Evolutionary conservation across 2,888 invertebrate genomes (phyloP).

Genomic region (Leucoptera coffeella): DNA sequence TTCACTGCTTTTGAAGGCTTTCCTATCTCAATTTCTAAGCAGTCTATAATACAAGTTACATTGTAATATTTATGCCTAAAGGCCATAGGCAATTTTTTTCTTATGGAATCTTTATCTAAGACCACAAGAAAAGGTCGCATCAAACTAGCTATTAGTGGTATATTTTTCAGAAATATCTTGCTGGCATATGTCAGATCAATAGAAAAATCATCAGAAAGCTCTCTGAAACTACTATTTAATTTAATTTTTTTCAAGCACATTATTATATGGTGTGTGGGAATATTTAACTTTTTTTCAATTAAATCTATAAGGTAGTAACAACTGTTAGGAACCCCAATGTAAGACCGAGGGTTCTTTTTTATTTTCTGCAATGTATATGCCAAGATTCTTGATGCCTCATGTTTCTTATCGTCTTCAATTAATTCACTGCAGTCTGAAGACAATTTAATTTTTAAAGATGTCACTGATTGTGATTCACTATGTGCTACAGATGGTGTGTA

Average conservation of each 20-base stretch:
- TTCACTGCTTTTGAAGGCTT: slow-evolving; percentile 3
- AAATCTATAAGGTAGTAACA: slow-evolving; percentile 3
- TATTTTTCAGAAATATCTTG: slow-evolving; percentile 1
- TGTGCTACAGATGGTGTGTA: neutral
- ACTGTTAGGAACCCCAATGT: slow-evolving; percentile 5
- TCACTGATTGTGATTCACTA: slow-evolving; percentile 1
- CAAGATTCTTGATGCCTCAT: slow-evolving; percentile 5
- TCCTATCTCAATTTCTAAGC: slow-evolving; percentile 2
- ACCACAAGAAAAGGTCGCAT: slow-evolving; percentile 2
- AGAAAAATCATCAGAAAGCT: slow-evolving; percentile 2
- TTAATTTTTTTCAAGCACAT: slow-evolving; percentile 4
- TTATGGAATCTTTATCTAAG: neutral
- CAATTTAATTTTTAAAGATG: slow-evolving; percentile 7
- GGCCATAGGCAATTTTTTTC: slow-evolving; percentile 3
- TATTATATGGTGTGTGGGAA: slow-evolving; percentile 2
- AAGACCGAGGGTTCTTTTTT: slow-evolving; percentile 4
- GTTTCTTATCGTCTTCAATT: slow-evolving; percentile 7
- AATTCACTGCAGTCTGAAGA: slow-evolving; percentile 9
- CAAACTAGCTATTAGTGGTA: slow-evolving; percentile 1
- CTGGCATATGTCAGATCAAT: neutral
- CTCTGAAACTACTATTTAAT: slow-evolving; percentile 1
- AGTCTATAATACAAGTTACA: slow-evolving; percentile 3
- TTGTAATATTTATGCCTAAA: slow-evolving; percentile 2
- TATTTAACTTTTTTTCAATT: slow-evolving; percentile 1
- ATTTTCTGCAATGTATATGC: slow-evolving; percentile 6